Conservation (phyloP, 2,113 vertebrate genomes). For the Pseudolaguvia tuberculata region DNA sequence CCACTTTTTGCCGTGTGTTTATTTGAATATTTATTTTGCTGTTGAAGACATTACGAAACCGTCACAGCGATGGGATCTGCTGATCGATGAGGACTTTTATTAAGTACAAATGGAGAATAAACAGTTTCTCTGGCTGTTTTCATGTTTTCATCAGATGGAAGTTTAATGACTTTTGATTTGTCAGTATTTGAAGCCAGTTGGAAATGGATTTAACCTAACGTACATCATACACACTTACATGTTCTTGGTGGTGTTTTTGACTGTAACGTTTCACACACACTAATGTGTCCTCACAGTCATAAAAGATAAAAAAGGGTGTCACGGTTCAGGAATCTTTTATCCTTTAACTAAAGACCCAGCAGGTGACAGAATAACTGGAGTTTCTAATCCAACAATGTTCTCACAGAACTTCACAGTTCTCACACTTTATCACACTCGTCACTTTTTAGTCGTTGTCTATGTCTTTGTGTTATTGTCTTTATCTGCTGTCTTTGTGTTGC, state of each 20-base stretch:
- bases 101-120: background rate
- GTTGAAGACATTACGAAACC: background rate
- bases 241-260: background rate
- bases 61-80: background rate
- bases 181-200: constrained; percentile 36
- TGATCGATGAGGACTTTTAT: background rate
- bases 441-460: too few species aligned
- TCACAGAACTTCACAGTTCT: too few species aligned
- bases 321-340: constrained; percentile 28
- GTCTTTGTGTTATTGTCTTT: too few species aligned
- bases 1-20: constrained; percentile 19
- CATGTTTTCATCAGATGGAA: constrained; percentile 18
- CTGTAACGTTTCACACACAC: background rate
- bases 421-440: too few species aligned
- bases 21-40: constrained; percentile 3
- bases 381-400: background rate
- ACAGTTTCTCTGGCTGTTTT: background rate
- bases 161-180: constrained; percentile 20
- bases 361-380: background rate
- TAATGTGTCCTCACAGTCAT: background rate
- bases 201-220: constrained; percentile 37
- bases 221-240: constrained; percentile 44
- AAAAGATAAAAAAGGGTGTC: constrained; percentile 27
- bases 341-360: background rate
- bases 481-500: too few species aligned